Conservation (phyloP, 2,797 vertebrate genomes). For the Thamnophis elegans region DNA sequence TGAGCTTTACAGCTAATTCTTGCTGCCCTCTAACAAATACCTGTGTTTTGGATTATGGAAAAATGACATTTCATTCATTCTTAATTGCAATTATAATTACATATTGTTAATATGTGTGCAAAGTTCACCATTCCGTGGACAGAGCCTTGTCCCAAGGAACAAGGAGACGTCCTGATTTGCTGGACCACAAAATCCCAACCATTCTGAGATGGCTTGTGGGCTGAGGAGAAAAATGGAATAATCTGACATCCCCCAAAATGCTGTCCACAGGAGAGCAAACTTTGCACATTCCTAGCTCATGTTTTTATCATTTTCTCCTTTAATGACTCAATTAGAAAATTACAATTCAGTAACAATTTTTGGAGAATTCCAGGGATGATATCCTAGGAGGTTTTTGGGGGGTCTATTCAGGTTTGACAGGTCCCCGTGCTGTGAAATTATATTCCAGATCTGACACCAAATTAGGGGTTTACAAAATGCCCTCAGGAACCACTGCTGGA, state of each 20-base stretch:
- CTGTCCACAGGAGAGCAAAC: not conserved
- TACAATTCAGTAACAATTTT: not conserved
- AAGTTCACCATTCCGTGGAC: not conserved
- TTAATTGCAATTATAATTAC: not conserved
- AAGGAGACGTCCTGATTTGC: not conserved
- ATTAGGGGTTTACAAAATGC: not conserved
- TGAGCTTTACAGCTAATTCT: not conserved
- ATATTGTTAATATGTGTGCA: not conserved
- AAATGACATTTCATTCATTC: not conserved
- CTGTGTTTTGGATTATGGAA: not conserved
- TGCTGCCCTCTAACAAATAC: not conserved
- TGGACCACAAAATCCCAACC: not conserved
- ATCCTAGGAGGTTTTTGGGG: not conserved
- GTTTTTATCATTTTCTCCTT: not conserved
- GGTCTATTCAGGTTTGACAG: not conserved
- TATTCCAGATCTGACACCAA: not conserved
- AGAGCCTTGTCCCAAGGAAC: not conserved
- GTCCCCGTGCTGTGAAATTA: not conserved
- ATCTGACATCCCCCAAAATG: not conserved
- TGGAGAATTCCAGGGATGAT: not conserved
- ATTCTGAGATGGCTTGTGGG: not conserved
- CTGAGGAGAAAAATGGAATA: not conserved
- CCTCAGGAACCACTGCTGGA: not conserved
- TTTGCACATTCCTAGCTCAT: not conserved
- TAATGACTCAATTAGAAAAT: not conserved